A percentile compares a stretch with the other conserved stretches of the same genome.
phyloP scores from a whole-genome alignment of 2,888 invertebrate genomes.

The Siphonodentalium dalli region DNA sequence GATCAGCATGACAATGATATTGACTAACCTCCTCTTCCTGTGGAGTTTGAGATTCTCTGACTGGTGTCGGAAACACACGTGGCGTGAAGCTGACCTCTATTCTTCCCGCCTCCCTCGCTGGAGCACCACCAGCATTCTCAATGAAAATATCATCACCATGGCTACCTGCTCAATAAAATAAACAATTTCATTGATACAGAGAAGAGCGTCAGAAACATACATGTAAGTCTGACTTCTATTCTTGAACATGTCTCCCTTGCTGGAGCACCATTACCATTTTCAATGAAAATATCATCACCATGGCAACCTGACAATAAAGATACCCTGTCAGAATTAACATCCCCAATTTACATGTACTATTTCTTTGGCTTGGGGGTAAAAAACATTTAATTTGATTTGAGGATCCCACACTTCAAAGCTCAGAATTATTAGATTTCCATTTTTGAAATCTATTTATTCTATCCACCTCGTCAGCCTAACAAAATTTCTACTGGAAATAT shows the following conservation, averaged over 20 bases:
- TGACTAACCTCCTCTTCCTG: constrained; percentile 73
- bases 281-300: constrained; percentile 14
- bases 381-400: too few species aligned
- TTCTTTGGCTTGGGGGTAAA: too few species aligned
- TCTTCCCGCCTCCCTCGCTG: constrained; percentile 69
- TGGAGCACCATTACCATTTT: constrained; percentile 16
- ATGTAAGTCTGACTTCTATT: not conserved
- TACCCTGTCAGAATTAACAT: too few species aligned
- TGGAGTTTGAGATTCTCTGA: constrained; percentile 67
- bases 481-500: too few species aligned
- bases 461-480: too few species aligned
- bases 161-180: too few species aligned
- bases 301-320: too few species aligned
- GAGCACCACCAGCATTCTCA: constrained; percentile 38
- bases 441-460: too few species aligned
- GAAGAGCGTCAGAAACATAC: not conserved
- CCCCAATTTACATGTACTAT: too few species aligned
- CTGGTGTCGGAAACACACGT: constrained; percentile 82
- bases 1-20: not conserved
- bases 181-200: too few species aligned
- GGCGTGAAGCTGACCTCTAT: constrained; percentile 78
- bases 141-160: constrained; percentile 53
- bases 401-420: too few species aligned
- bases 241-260: constrained; percentile 6
- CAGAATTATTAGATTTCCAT: too few species aligned